Evolutionary conservation across 2,113 vertebrate species (phyloP).

Genomic region (Felis catus): DNA sequence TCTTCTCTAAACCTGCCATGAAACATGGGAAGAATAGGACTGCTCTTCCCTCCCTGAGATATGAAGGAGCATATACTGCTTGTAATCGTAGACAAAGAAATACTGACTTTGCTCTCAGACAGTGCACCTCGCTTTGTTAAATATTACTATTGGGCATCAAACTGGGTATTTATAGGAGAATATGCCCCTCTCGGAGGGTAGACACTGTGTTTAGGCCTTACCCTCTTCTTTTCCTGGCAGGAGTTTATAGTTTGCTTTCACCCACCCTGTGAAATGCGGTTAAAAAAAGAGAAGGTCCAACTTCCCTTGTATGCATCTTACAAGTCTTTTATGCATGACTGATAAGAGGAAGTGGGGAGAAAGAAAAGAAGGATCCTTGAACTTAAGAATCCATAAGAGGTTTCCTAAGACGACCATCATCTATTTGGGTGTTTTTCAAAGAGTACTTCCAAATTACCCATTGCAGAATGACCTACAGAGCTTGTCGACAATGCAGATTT

Average conservation of each 20-base stretch:
- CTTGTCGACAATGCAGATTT: background rate
- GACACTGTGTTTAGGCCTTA: background rate
- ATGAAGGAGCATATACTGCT: background rate
- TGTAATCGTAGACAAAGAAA: constrained; percentile 27
- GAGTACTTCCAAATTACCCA: background rate
- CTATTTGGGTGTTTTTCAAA: background rate
- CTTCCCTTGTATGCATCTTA: background rate
- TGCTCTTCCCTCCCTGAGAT: background rate
- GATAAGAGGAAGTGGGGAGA: background rate
- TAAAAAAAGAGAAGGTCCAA: background rate
- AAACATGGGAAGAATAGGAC: background rate
- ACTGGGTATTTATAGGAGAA: constrained; percentile 9
- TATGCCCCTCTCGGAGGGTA: background rate
- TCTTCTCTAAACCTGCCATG: background rate
- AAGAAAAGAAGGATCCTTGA: background rate
- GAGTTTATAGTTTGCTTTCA: background rate
- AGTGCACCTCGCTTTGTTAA: constrained; percentile 35
- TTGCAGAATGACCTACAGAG: background rate
- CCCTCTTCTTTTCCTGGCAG: background rate
- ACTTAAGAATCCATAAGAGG: background rate
- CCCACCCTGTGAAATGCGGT: background rate
- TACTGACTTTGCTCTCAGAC: background rate
- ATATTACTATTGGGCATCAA: background rate
- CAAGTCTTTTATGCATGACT: background rate
- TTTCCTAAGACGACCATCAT: background rate